These are phyloP conservation scores for Gandaritis pyraliata DNA, from an alignment of 2,888 invertebrate species.

Conservation along the genomic window DNA sequence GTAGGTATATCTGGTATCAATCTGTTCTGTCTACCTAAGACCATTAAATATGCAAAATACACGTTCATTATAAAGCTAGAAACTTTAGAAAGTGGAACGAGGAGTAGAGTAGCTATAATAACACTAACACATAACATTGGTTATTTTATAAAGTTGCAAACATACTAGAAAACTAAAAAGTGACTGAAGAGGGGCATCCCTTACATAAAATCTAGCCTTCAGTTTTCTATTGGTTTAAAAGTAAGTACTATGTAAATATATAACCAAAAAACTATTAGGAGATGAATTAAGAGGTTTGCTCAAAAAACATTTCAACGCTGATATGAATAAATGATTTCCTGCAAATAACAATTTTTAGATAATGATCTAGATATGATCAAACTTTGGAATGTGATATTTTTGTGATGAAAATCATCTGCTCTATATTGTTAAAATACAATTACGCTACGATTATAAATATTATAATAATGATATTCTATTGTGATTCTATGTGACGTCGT, in stretches of 20 bases:
- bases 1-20: too few species aligned
- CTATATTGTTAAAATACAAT: conserved; percentile 7
- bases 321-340: too few species aligned
- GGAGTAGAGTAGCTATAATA: neutral
- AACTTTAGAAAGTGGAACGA: conserved; percentile 29
- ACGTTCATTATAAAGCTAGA: conserved; percentile 21
- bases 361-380: too few species aligned
- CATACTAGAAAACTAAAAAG: neutral
- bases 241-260: too few species aligned
- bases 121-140: neutral
- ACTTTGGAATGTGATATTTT: neutral
- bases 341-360: too few species aligned
- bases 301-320: too few species aligned
- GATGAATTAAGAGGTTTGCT: too few species aligned
- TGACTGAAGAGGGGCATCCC: too few species aligned
- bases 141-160: conserved; percentile 6
- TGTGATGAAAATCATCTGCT: neutral
- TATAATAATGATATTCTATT: conserved; percentile 16
- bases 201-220: too few species aligned
- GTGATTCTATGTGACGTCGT: conserved; percentile 38
- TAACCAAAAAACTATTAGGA: too few species aligned
- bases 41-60: conserved; percentile 25
- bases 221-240: too few species aligned
- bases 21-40: conserved; percentile 12
- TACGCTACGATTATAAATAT: conserved; percentile 12